Conservation (phyloP, 2,797 vertebrate genomes). For the Taeniopygia guttata region DNA sequence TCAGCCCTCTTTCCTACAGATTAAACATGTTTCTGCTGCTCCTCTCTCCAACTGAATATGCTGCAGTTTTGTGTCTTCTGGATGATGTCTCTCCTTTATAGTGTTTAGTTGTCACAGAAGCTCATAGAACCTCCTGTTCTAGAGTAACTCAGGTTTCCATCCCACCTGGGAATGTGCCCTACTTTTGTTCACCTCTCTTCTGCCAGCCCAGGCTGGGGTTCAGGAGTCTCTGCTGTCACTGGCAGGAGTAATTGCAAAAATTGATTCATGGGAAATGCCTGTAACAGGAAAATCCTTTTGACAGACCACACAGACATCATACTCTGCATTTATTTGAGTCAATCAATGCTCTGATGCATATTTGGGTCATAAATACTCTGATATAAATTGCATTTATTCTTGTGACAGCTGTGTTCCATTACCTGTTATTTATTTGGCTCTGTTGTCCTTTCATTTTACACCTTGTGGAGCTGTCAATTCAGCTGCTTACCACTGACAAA, state of each 20-base stretch:
- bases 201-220: not conserved
- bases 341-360: conserved; percentile 38
- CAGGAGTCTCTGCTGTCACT: not conserved
- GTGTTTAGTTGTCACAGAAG: not conserved
- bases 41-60: not conserved
- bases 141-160: not conserved
- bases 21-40: not conserved
- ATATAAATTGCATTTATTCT: conserved; percentile 31
- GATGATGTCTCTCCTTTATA: not conserved
- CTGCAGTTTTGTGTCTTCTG: not conserved
- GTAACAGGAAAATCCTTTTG: conserved; percentile 15
- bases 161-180: not conserved
- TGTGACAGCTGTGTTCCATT: conserved; percentile 31
- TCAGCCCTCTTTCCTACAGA: not conserved
- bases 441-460: conserved; percentile 14
- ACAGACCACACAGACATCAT: not conserved
- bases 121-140: not conserved
- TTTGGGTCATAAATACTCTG: conserved; percentile 50
- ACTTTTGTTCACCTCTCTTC: not conserved
- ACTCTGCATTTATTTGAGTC: conserved; percentile 48
- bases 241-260: conserved; percentile 18
- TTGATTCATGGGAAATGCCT: conserved; percentile 6
- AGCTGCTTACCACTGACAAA: conserved; percentile 13
- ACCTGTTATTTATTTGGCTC: conserved; percentile 34
- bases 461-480: conserved; percentile 38